A percentile compares a stretch with the other conserved stretches of the same genome.
These are phyloP conservation scores for Luehdorfia chinensis DNA, from an alignment of 1,140 invertebrate genomes.

Conservation along the genomic window DNA sequence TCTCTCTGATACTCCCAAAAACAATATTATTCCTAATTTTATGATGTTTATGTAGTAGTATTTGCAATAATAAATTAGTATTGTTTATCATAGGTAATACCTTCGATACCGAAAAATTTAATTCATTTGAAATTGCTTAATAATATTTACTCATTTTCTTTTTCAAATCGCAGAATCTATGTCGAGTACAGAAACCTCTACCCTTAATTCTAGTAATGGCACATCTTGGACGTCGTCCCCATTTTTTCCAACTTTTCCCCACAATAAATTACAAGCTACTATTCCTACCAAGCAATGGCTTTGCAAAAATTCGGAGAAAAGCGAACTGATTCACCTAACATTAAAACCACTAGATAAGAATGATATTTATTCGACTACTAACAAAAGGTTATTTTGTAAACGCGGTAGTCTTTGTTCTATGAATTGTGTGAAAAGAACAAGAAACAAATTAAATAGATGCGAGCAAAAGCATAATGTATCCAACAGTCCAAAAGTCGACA, in stretches of 20 bases:
- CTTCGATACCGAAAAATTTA: too few relatives aligned
- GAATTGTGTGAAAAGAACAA: slow-evolving; percentile 23
- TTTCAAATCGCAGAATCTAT: slow-evolving; percentile 5
- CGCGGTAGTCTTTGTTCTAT: slow-evolving; percentile 34
- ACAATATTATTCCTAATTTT: too few relatives aligned
- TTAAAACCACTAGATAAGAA: background rate
- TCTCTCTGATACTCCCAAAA: too few relatives aligned
- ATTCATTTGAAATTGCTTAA: too few relatives aligned
- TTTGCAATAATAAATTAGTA: too few relatives aligned
- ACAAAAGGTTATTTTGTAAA: background rate
- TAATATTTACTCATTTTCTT: too few relatives aligned
- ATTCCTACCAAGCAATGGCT: background rate
- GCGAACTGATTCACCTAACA: background rate
- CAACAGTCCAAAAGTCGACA: slow-evolving; percentile 22
- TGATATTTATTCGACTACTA: background rate
- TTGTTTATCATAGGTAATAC: too few relatives aligned
- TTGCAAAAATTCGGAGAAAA: background rate
- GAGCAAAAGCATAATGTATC: slow-evolving; percentile 15
- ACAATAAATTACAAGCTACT: background rate
- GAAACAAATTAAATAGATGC: background rate
- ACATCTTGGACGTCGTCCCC: background rate
- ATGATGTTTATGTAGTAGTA: too few relatives aligned
- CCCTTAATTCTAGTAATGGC: background rate
- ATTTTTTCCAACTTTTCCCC: background rate
- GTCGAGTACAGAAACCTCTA: background rate